These are phyloP conservation scores for Megaptera novaeangliae DNA, from an alignment of 2,113 vertebrate species.

Conservation along the genomic window DNA sequence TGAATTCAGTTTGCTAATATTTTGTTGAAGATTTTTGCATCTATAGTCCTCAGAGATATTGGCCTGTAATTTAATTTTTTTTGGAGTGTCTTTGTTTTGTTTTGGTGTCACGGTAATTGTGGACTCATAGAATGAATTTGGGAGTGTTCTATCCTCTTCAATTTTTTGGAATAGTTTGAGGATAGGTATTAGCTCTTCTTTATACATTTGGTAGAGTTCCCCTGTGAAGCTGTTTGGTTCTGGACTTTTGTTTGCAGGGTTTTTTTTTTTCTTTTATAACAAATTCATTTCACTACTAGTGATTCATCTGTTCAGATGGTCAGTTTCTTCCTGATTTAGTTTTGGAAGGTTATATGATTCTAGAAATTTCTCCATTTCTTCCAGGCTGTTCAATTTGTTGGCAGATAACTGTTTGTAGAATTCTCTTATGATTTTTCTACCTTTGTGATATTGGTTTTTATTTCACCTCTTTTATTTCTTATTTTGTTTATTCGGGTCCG, in stretches of 20 bases:
- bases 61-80: background rate
- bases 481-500: background rate
- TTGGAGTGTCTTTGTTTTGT: no score
- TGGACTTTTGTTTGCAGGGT: background rate
- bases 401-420: background rate
- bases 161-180: background rate
- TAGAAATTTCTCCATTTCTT: background rate
- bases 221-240: background rate
- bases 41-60: background rate
- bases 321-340: background rate
- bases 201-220: background rate
- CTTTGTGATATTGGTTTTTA: background rate
- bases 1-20: background rate
- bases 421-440: background rate
- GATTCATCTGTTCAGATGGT: background rate
- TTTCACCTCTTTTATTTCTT: background rate
- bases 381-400: background rate
- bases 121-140: background rate
- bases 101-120: background rate
- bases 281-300: background rate
- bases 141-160: background rate
- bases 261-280: background rate
- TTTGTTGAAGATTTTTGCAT: background rate
- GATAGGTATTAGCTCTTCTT: background rate
- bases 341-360: background rate